Base-by-base conservation (phyloP, 2,113 vertebrate species). In the Eudyptes chrysolophus region DNA sequence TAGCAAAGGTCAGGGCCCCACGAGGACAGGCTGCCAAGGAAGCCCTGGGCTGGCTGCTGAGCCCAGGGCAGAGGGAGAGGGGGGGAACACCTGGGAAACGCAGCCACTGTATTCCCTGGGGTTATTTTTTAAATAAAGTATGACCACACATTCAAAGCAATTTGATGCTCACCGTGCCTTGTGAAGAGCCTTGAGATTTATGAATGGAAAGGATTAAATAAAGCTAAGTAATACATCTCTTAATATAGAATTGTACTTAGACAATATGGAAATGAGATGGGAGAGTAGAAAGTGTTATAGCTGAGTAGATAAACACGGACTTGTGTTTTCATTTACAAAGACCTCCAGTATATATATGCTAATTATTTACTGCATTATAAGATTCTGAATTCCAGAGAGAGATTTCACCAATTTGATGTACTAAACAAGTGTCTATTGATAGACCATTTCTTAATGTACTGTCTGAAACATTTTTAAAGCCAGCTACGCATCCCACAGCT, bases 311-410 rank as follows among this genome's bases (percentile, higher is more conserved):
- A 94, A 96, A 94, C 60, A 81, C 0, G 76, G 90, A 76, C 68
- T 57, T 84, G 21, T 80, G 55, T 89, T 97, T 94, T 89, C 46
- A 72, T 90, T 96, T 91, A 78, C 68, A 61, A 83, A 94, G 84
- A 88, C 54, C 71, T 90, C 38, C 52, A 40, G 68, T 84, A 88
- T 36, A 72, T 30, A 96, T 94, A 88, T 61, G 82, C 58, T 86
- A 88, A 92, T 90, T 92, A 57, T 93, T 84, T 68, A 52, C 62
- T 74, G 20, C 71, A 11, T 74, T 54, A 12, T 55, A 30, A 86
- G 51, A 44, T 54, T 81, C 90, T 71, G 94, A 84, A 81, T 88
- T 88, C 75, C 82, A 55, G 71, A 44, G 68, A 85, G 90, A 84
- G 26, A 20, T 74, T 77, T 42, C 77, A 86, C 38, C 68, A 49